Percentiles rank a stretch among this genome's conserved stretches.
Conservation (phyloP, 2,797 vertebrate genomes). For the Coilia nasus region DNA sequence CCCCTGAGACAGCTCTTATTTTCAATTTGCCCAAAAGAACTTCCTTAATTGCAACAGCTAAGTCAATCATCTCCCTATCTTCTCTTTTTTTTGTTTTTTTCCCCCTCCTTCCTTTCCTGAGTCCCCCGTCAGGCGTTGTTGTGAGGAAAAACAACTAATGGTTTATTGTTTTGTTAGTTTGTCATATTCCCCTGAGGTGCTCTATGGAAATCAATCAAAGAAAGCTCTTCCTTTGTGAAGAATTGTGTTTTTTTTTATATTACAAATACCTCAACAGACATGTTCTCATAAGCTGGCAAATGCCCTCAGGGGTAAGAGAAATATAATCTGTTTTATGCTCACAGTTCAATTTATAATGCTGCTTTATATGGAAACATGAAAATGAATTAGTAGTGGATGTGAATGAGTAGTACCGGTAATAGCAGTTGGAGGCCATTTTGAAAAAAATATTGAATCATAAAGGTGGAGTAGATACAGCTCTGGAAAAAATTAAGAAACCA, state of each 20-base stretch:
- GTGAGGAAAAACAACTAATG: not conserved
- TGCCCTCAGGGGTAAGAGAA: not conserved
- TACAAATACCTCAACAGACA: not conserved
- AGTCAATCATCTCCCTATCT: conserved; percentile 7
- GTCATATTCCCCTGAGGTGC: not conserved
- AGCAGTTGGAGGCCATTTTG: not conserved
- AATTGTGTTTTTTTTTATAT: not conserved
- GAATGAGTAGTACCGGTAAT: too few relatives aligned
- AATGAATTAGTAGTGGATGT: not conserved
- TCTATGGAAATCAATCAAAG: conserved; percentile 11
- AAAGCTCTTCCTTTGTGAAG: not conserved
- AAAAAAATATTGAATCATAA: not conserved
- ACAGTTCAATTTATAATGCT: not conserved
- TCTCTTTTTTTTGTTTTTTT: not conserved
- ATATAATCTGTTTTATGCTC: not conserved
- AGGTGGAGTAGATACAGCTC: not conserved
- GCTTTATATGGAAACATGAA: not conserved
- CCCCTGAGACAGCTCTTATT: conserved; percentile 23
- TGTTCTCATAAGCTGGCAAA: not conserved
- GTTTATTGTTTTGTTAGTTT: not conserved
- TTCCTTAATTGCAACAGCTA: conserved; percentile 17
- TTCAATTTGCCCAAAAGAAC: conserved; percentile 20
- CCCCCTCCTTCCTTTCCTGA: not conserved
- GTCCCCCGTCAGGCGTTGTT: not conserved
- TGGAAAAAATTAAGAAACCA: too few relatives aligned